Conservation (phyloP, 2,797 vertebrate genomes). For the Clamator glandarius region DNA sequence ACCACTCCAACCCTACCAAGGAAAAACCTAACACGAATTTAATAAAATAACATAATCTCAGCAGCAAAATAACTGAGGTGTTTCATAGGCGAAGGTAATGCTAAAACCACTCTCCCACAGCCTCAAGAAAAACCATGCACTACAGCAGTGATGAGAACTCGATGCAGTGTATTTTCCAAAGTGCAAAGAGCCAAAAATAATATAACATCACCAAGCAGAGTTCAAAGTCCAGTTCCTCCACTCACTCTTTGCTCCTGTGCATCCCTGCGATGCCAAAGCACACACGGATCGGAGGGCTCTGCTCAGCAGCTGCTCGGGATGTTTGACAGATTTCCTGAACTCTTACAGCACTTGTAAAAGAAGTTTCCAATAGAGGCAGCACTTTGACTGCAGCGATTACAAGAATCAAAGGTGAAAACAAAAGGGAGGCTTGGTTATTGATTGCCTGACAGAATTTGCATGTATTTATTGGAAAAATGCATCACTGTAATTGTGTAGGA, state of each 20-base stretch:
- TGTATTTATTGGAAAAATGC: slow-evolving; percentile 29
- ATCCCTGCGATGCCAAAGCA: slow-evolving; percentile 80
- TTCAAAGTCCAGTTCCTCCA: slow-evolving; percentile 83
- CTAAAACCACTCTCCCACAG: slow-evolving; percentile 68
- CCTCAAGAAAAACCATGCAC: slow-evolving; percentile 65
- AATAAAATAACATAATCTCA: slow-evolving; percentile 54
- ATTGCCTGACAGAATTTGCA: slow-evolving; percentile 10
- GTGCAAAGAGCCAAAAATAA: slow-evolving; percentile 85
- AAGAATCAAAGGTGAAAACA: slow-evolving; percentile 48
- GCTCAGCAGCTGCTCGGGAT: slow-evolving; percentile 71
- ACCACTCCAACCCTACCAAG: background rate
- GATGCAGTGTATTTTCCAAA: slow-evolving; percentile 87
- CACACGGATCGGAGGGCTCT: slow-evolving; percentile 58
- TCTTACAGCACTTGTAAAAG: slow-evolving; percentile 78
- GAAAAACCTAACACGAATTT: slow-evolving; percentile 25
- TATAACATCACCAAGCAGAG: slow-evolving; percentile 83
- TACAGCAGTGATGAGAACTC: slow-evolving; percentile 77
- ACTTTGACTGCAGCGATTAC: slow-evolving; percentile 46
- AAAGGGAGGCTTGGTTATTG: background rate
- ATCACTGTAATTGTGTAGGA: background rate
- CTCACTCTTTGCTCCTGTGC: slow-evolving; percentile 78
- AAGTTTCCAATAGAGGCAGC: slow-evolving; percentile 79
- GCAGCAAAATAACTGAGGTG: slow-evolving; percentile 56
- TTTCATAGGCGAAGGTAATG: slow-evolving; percentile 59
- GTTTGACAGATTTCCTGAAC: slow-evolving; percentile 74